These are phyloP conservation scores for Sebastes oblongus DNA, from an alignment of 2,797 vertebrate genomes.

Conservation along the genomic window DNA sequence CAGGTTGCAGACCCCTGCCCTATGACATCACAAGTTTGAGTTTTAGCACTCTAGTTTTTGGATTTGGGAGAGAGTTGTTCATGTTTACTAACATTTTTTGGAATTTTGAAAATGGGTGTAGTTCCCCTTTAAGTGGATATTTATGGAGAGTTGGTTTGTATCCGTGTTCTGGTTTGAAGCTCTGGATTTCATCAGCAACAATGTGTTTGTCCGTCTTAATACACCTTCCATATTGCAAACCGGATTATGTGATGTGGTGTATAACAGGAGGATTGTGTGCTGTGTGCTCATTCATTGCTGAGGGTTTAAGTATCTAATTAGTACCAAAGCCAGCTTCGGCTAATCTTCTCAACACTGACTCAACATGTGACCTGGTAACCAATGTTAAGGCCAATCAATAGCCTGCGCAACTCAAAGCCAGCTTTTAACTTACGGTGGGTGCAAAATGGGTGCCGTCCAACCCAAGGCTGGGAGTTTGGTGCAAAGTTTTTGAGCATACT, in stretches of 20 bases:
- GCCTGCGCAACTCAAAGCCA: slow-evolving; percentile 45
- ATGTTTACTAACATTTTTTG: too few relatives aligned
- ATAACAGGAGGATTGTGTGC: slow-evolving; percentile 64
- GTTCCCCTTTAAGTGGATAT: not conserved
- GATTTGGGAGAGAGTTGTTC: too few relatives aligned
- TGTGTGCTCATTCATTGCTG: slow-evolving; percentile 72
- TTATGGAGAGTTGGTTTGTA: not conserved
- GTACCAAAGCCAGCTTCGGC: slow-evolving; percentile 76
- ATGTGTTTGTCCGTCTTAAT: slow-evolving; percentile 7
- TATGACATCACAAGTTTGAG: too few relatives aligned
- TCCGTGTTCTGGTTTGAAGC: not conserved
- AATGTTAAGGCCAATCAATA: slow-evolving; percentile 67
- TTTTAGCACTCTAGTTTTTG: too few relatives aligned
- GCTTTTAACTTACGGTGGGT: slow-evolving; percentile 33
- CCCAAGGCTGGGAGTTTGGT: not conserved
- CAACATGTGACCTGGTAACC: slow-evolving; percentile 80
- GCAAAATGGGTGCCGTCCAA: slow-evolving; percentile 4
- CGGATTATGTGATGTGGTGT: slow-evolving; percentile 31
- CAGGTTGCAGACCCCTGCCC: too few relatives aligned
- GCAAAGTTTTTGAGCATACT: not conserved
- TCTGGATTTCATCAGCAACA: not conserved
- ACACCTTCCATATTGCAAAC: slow-evolving; percentile 41
- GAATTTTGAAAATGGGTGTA: too few relatives aligned
- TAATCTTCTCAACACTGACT: slow-evolving; percentile 81
- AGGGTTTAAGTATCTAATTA: slow-evolving; percentile 82